Base-by-base conservation (phyloP, 2,113 vertebrate species). In the Machaerirhynchus nigripectus region DNA sequence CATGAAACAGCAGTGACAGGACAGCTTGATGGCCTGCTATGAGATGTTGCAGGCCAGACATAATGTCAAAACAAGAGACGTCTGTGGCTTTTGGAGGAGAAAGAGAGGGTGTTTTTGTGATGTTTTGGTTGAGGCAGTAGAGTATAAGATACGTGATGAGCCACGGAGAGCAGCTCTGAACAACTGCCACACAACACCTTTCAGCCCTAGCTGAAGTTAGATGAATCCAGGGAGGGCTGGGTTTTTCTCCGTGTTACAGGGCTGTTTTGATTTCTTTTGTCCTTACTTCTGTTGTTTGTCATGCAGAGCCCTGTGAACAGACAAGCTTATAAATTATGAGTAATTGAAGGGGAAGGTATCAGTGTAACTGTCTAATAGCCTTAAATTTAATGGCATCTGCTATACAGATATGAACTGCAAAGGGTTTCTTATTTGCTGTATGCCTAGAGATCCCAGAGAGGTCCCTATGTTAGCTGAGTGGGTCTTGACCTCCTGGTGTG, bases 331-430 rank as follows among this genome's bases (percentile, higher is more conserved):
- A 55, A 64, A 52, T 71, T 46, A 42, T 4, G 6, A 59, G 55
- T 70, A 61, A 31, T 19, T 61, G n/a, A 46, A 65, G 24, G 19
- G 5, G 6, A 1, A 13, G 7, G 8, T 15, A 46, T 39, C 23
- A 12, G 13, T 28, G 20, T 57, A 65, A 52, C 27, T 35, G 6
- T 30, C 24, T 75, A 52, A 56, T 56, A 81, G 42, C 40, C 30
- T 91, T 81, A 67, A 79, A 65, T 27, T 89, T 69, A 77, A 35
- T 82, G n/a, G 15, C 22, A 47, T 86, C 71, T 95, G 20, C 39
- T 56, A 1, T 61, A 56, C 18, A 59, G 40, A 24, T 85, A 70
- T 8, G 68, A 89, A 64, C 19, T 64, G n/a, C 15, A 17, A 76
- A 83, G 20, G 6, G 6, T 40, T 46, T 85, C 23, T 56, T 40